These are phyloP conservation scores for Penaeus japonicus DNA, from an alignment of 1,140 invertebrate genomes.

Conservation along the genomic window DNA sequence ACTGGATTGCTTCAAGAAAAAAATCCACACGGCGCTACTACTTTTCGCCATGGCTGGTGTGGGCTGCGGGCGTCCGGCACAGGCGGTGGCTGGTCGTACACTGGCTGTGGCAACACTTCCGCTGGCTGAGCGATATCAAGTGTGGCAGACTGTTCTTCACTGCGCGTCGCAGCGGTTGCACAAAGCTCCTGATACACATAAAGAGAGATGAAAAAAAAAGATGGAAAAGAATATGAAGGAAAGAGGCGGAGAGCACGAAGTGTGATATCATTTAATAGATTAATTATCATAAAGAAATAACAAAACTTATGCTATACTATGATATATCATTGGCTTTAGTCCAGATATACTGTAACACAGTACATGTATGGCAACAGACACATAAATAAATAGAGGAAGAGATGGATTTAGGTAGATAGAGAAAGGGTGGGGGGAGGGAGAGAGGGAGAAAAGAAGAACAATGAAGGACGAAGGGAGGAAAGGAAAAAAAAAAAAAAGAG, in stretches of 20 bases:
- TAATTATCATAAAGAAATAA: no score
- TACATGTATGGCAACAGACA: no score
- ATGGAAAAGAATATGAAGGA: no score
- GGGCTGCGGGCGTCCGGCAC: background rate
- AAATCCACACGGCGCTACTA: background rate
- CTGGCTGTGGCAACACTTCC: background rate
- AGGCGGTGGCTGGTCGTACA: background rate
- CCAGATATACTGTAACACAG: no score
- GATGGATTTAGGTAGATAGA: background rate
- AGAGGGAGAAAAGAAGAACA: background rate
- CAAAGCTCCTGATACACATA: no score
- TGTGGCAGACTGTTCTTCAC: slow-evolving; percentile 15
- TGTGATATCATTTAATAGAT: no score
- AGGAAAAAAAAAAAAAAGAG: background rate
- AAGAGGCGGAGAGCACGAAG: no score
- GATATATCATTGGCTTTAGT: no score
- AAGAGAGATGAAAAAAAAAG: no score
- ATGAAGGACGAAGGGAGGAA: background rate
- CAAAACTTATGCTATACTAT: no score
- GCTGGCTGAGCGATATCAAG: background rate
- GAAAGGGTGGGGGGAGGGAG: background rate
- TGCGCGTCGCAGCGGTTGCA: background rate
- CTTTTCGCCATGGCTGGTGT: background rate
- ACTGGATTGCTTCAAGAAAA: background rate
- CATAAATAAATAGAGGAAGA: background rate